phyloP scores from a whole-genome alignment of 2,113 vertebrate genomes.

The Neogobius melanostomus region DNA sequence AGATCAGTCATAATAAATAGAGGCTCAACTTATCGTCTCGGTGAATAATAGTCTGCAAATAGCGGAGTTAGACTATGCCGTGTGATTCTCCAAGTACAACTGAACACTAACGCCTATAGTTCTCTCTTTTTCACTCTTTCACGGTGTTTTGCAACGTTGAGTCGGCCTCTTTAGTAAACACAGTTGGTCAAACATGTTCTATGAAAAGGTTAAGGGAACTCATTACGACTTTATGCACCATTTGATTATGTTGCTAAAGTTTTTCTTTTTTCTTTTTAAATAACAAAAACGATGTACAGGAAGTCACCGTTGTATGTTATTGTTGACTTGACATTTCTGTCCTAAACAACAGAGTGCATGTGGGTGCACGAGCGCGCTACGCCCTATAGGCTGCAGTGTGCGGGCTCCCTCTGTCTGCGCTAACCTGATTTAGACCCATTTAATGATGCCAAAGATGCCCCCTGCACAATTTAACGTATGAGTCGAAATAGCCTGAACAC shows the following conservation, averaged over 20 bases:
- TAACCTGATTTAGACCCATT: not conserved
- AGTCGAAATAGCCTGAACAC: no score
- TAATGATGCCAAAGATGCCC: conserved; percentile 1
- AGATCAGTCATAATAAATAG: not conserved
- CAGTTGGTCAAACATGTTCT: no score
- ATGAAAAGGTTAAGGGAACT: no score
- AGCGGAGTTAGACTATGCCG: not conserved
- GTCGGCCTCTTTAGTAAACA: no score
- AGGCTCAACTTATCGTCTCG: not conserved
- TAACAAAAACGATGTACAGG: not conserved
- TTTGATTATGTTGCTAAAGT: no score
- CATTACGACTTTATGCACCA: no score
- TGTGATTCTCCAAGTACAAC: not conserved
- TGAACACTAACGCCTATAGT: no score
- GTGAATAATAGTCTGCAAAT: not conserved
- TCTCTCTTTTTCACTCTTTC: no score
- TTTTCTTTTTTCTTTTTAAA: not conserved
- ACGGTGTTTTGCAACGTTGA: no score
- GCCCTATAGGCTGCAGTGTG: conserved; percentile 45
- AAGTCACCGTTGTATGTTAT: not conserved
- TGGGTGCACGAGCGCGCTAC: conserved; percentile 46
- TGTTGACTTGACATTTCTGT: conserved; percentile 19
- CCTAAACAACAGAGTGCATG: conserved; percentile 26
- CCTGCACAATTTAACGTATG: not conserved
- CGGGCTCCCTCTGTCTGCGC: conserved; percentile 69